These are phyloP conservation scores for Monopterus albus DNA, from an alignment of 2,113 vertebrate species.

Conservation along the genomic window DNA sequence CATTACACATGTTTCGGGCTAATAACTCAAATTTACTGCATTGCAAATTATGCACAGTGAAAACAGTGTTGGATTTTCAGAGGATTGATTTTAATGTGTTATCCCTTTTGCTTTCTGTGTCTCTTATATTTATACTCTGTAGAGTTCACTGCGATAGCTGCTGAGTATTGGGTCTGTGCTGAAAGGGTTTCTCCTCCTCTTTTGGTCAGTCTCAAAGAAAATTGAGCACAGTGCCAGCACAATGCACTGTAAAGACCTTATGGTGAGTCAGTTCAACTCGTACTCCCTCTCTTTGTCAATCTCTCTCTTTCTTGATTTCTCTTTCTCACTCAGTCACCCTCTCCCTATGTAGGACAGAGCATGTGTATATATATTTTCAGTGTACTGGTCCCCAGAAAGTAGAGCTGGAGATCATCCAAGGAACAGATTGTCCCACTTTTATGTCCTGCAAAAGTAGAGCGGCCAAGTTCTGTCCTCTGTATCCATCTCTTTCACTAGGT, in stretches of 20 bases:
- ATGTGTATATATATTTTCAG: slow-evolving; percentile 86
- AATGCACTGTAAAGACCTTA: slow-evolving; percentile 25
- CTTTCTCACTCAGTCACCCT: slow-evolving; percentile 50
- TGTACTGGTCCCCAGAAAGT: slow-evolving; percentile 86
- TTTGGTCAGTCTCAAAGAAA: slow-evolving; percentile 8
- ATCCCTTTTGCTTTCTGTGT: not conserved
- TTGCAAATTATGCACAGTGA: slow-evolving; percentile 5
- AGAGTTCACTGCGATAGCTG: not conserved
- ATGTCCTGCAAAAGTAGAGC: slow-evolving; percentile 83
- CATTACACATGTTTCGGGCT: slow-evolving; percentile 6
- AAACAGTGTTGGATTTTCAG: slow-evolving; percentile 7
- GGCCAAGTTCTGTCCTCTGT: slow-evolving; percentile 81
- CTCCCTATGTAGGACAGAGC: slow-evolving; percentile 83
- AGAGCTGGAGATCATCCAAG: slow-evolving; percentile 86
- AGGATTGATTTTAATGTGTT: not conserved
- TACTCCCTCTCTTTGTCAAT: slow-evolving; percentile 49
- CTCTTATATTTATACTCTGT: not conserved
- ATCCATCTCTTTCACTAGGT: slow-evolving; percentile 67
- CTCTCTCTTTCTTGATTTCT: slow-evolving; percentile 35
- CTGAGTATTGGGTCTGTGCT: not conserved
- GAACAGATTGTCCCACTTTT: slow-evolving; percentile 89
- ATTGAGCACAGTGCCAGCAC: not conserved
- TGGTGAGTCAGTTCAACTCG: slow-evolving; percentile 8
- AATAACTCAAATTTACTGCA: slow-evolving; percentile 18
- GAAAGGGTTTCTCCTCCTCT: slow-evolving; percentile 3